A percentile compares a stretch with the other conserved stretches of the same genome.
Evolutionary conservation across 1,140 invertebrate genomes (phyloP).

Genomic region (Papilio xuthus): DNA sequence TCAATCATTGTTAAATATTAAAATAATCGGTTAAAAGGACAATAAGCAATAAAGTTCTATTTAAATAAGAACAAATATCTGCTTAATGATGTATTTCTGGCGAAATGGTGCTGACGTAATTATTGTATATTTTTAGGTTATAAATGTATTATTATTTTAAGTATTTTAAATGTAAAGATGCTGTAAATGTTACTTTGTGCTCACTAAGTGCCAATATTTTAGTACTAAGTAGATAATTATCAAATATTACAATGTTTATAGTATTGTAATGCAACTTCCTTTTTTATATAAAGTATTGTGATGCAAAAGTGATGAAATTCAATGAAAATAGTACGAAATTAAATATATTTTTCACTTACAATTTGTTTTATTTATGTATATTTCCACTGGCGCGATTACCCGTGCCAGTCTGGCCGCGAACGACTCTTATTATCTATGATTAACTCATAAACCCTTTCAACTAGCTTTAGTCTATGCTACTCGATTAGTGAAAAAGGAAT

Average conservation of each 20-base stretch:
- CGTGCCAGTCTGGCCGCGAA: too few species aligned
- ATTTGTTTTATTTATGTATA: constrained; percentile 36
- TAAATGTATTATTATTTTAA: constrained; percentile 43
- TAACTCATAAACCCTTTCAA: too few species aligned
- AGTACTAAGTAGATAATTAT: constrained; percentile 69
- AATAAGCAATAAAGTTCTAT: background rate
- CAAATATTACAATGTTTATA: constrained; percentile 49
- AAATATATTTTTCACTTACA: constrained; percentile 60
- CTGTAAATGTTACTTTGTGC: constrained; percentile 64
- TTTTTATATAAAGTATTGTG: constrained; percentile 57
- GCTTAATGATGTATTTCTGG: background rate
- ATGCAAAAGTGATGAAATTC: constrained; percentile 62
- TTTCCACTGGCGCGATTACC: too few species aligned
- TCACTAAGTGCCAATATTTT: constrained; percentile 75
- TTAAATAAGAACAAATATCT: background rate
- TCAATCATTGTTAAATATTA: background rate
- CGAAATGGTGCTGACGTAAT: constrained; percentile 17
- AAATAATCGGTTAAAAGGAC: background rate
- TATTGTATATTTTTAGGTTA: constrained; percentile 20
- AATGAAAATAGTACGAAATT: constrained; percentile 58
- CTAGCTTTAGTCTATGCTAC: too few species aligned
- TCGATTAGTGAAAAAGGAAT: too few species aligned
- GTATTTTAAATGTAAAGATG: constrained; percentile 48
- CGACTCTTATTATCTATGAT: too few species aligned
- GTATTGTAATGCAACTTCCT: constrained; percentile 51